Evolutionary conservation across 2,888 invertebrate genomes (phyloP), one percentile per base, ranked within the genome.

Genomic region (Oasisia sp.): DNA sequence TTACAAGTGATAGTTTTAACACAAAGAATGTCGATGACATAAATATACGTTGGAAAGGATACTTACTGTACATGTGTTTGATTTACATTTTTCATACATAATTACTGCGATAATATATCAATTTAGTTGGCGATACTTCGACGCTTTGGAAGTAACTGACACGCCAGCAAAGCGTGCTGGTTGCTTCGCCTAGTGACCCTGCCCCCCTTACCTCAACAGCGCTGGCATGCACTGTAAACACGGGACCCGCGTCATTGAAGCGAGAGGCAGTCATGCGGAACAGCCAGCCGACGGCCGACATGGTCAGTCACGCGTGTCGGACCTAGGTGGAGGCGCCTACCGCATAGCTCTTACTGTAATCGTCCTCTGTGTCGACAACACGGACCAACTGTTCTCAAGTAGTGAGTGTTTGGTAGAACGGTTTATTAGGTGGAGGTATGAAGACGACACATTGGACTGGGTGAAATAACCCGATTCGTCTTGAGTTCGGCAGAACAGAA

Each of bases 141-240:
- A 4, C 4, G n/a, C n/a, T 27, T 74, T 74, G 19, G n/a, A 27
- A 27, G 27, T 27, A 4, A 27, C 27, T 27, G 74, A n/a, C 74
- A n/a, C 7, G 27, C 74, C 74, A 27, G 74, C 74, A 27, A 74
- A 27, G 74, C n/a, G 27, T n/a, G 74, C n/a, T 74, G 27, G 74
- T 27, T 74, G 74, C 19, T 74, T 74, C 74, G 27, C 7, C 74
- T n/a, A 74, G 27, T 74, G 74, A 74, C 74, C 14, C 74, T 27
- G 74, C 1, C 74, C 74, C 74, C 74, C 74, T 2, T 74, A 74
- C 27, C 27, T 74, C 74, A 74, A 74, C 74, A 74, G 74, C 74
- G 74, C 74, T 74, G n/a, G 74, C 74, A 56, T 56, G 74, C 74
- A 74, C 19, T 74, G 74, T 74, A 74, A 74, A 74, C 74, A 74